Percentiles rank a stretch among this genome's conserved stretches.
Conservation (phyloP, 2,888 invertebrate genomes). For the Myopa tessellatipennis region DNA sequence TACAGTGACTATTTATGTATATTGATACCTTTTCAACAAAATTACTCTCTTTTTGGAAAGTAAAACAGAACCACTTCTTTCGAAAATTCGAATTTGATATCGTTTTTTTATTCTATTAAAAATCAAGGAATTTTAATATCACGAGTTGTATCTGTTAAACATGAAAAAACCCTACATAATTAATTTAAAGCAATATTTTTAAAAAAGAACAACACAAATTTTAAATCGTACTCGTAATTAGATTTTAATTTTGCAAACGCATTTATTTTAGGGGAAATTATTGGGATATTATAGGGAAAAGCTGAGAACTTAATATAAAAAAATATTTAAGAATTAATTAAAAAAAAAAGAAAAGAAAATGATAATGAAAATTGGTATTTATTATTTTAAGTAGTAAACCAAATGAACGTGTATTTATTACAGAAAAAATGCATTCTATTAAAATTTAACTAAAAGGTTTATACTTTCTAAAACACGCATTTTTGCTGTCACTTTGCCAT, state of each 20-base stretch:
- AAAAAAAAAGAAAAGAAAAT: slow-evolving; percentile 7
- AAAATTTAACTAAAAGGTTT: neutral
- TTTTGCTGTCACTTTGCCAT: neutral
- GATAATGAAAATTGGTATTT: neutral
- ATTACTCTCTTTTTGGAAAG: too few relatives aligned
- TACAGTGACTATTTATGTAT: too few relatives aligned
- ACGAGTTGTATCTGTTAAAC: too few relatives aligned
- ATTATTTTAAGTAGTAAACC: slow-evolving; percentile 18
- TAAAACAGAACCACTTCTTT: too few relatives aligned
- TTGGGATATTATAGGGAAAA: too few relatives aligned
- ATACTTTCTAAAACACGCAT: neutral
- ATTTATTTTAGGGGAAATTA: neutral
- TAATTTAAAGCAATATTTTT: slow-evolving; percentile 27
- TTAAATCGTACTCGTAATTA: neutral
- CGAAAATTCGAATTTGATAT: too few relatives aligned
- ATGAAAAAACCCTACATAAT: neutral
- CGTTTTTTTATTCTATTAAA: too few relatives aligned
- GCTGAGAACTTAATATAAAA: too few relatives aligned
- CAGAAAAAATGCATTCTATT: neutral
- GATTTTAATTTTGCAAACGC: slow-evolving; percentile 4
- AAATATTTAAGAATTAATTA: neutral
- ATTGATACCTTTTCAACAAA: too few relatives aligned
- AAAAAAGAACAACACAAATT: slow-evolving; percentile 3
- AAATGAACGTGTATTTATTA: slow-evolving; percentile 16
- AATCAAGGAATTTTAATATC: too few relatives aligned